Conservation (phyloP, 2,888 invertebrate species). For the Scaptomyza parva region DNA sequence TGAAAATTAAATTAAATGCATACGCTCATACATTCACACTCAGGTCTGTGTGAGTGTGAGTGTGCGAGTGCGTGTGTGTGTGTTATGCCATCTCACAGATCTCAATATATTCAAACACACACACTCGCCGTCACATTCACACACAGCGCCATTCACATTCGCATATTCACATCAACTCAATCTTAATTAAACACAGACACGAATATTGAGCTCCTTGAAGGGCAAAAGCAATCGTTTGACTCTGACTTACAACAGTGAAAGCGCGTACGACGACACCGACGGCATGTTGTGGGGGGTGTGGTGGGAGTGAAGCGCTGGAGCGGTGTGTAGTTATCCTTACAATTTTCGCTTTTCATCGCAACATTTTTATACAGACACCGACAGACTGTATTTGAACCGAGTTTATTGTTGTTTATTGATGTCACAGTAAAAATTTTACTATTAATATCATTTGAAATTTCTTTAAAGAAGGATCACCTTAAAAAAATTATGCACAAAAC, state of each 20-base stretch:
- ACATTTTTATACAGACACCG: conserved; percentile 8
- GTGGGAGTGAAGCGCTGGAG: neutral
- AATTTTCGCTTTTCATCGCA: conserved; percentile 35
- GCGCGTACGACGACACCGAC: neutral
- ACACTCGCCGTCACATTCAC: conserved; percentile 9
- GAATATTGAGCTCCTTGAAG: conserved; percentile 71
- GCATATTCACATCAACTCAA: conserved; percentile 51
- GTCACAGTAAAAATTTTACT: neutral
- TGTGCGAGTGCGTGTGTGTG: neutral
- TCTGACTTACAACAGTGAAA: conserved; percentile 27
- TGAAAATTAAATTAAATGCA: conserved; percentile 81
- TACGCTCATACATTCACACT: conserved; percentile 71
- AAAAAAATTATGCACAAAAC: neutral
- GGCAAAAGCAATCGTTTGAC: conserved; percentile 57
- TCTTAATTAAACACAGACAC: conserved; percentile 76
- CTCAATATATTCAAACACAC: conserved; percentile 22
- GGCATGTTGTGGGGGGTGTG: neutral
- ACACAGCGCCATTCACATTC: conserved; percentile 34
- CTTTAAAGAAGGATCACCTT: no score
- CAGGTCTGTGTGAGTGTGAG: neutral
- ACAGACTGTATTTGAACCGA: neutral
- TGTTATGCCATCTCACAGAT: conserved; percentile 30
- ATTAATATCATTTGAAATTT: neutral
- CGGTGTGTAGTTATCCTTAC: conserved; percentile 8
- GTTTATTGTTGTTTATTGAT: neutral